Evolutionary conservation across 2,113 vertebrate genomes (phyloP).

Genomic region (Podocnemis expansa): DNA sequence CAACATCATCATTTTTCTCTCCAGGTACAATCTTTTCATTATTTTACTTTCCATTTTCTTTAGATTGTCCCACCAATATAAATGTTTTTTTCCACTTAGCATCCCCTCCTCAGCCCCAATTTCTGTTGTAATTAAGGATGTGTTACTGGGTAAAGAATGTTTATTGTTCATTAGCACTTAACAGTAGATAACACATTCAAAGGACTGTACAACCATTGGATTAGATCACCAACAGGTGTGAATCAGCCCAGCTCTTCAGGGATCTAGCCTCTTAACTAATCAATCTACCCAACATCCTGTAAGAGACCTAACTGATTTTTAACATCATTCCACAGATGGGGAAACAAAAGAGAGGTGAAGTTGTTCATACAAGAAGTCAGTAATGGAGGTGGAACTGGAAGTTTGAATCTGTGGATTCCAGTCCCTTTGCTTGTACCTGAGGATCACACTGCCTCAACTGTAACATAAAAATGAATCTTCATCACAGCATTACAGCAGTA

Average conservation of each 20-base stretch:
- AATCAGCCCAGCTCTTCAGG: background rate
- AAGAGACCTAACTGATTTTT: background rate
- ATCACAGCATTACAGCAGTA: background rate
- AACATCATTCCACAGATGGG: background rate
- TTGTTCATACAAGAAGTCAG: background rate
- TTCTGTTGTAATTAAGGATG: background rate
- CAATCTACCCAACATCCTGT: background rate
- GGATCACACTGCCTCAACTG: background rate
- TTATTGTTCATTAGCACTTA: background rate
- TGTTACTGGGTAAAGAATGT: background rate
- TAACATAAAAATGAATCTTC: background rate
- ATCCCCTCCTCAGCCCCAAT: background rate
- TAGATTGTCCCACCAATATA: accelerated
- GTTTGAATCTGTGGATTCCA: background rate
- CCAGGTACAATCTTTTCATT: background rate
- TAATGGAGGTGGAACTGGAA: background rate
- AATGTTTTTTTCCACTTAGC: background rate
- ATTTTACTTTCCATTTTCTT: background rate
- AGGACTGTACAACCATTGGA: background rate
- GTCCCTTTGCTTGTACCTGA: background rate
- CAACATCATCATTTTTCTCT: background rate
- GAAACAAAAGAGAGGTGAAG: background rate
- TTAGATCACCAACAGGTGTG: background rate
- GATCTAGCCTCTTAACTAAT: background rate
- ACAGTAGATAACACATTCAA: background rate